Base-by-base conservation (phyloP, 2,888 invertebrate genomes). In the Colletes collaris region DNA sequence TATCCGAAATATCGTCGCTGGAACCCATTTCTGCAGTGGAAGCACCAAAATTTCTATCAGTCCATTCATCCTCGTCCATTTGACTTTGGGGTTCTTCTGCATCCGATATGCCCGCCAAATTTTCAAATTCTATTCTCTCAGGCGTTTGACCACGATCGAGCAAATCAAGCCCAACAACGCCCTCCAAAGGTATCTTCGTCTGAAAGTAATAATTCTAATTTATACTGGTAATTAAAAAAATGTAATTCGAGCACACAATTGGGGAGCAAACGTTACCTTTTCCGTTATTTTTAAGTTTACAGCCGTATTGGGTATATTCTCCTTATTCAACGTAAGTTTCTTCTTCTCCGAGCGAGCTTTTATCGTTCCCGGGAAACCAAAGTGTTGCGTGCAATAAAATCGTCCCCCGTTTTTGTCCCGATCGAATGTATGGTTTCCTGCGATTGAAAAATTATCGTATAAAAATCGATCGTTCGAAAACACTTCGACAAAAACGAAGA, bases 41-140 rank as follows among this genome's bases (percentile, higher is more conserved):
- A 0, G 97, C 97, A 56, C 97, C 96, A 92, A 98, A 98, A 94
- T 99, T 99, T 86, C 97, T 95, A 88, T 98, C 98, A 0, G 98
- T 98, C 97, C 98, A 98, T 92, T 98, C 98, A 91, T 98, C 98
- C 92, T 99, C 98, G 91, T 98, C 98, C 93, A 98, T 97, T 93
- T 97, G 97, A 93, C 95, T 95, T 37, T 95, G 94, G 3, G 95
- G 94, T 86, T 96, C 95, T 86, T 95, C 95, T n/a, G 94, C 93
- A 87, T 96, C 96, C 2, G 95, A 95, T 89, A 95, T 94, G 69
- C 94, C 94, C 40, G 95, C 95, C 13, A 96, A 93, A 93, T 97
- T 97, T 89, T 97, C 96, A 93, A 97, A 97, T 93, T 97, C 97
- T 81, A 96, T 96, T 88, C 97, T 94, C 90, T 97, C 97, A 0